phyloP scores from a whole-genome alignment of 92 coral and sea anemone genomes.

The Plumapathes pennacea region DNA sequence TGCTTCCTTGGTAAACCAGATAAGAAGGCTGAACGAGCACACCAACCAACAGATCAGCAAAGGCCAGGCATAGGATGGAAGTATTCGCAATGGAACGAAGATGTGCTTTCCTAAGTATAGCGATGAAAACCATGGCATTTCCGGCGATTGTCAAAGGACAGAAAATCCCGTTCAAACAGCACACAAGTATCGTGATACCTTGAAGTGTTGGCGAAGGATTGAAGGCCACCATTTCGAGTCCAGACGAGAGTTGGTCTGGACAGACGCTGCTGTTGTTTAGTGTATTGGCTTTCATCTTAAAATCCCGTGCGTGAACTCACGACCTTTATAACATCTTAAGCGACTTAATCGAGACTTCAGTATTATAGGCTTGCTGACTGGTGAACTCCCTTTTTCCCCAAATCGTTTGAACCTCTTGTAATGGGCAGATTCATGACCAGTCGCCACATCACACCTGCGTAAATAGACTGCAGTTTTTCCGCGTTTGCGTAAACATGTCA shows the following conservation, averaged over 20 bases:
- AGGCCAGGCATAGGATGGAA: constrained; percentile 65
- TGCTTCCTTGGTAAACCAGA: constrained; percentile 66
- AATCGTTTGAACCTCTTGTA: too few relatives aligned
- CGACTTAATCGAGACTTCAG: too few relatives aligned
- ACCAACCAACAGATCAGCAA: constrained; percentile 65
- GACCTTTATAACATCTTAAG: too few relatives aligned
- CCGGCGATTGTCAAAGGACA: constrained; percentile 57
- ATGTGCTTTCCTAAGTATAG: constrained; percentile 56
- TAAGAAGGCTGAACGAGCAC: constrained; percentile 65
- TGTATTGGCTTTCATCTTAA: not conserved
- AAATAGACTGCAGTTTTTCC: too few relatives aligned
- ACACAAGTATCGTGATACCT: constrained; percentile 37
- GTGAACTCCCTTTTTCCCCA: too few relatives aligned
- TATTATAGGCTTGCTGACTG: too few relatives aligned
- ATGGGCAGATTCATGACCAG: too few relatives aligned
- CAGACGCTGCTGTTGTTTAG: constrained; percentile 10
- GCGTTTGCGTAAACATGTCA: too few relatives aligned
- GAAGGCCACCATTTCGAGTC: constrained; percentile 29
- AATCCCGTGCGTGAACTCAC: too few relatives aligned
- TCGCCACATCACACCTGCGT: too few relatives aligned
- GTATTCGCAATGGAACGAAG: constrained; percentile 61
- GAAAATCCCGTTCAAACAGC: constrained; percentile 58
- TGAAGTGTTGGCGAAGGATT: not conserved
- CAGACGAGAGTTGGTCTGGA: not conserved
- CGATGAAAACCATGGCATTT: constrained; percentile 62